Evolutionary conservation across 2,113 vertebrate species (phyloP).

Genomic region (Mixornis gularis): DNA sequence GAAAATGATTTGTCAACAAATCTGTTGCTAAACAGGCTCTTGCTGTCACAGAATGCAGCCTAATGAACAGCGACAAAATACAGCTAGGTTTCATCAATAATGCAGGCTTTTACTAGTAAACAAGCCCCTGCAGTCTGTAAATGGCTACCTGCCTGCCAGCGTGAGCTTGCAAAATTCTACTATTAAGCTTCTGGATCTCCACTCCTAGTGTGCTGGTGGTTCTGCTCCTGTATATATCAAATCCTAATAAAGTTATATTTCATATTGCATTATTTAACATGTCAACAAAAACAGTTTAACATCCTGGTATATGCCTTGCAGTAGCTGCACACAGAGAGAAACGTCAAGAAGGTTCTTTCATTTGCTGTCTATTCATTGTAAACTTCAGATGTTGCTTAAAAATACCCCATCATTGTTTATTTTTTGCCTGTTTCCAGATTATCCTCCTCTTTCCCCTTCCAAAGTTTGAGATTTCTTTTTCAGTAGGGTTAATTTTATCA

Average conservation of each 20-base stretch:
- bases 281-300: accelerated
- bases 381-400: not conserved
- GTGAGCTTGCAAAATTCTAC: not conserved
- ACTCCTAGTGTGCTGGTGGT: accelerated
- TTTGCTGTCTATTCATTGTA: not conserved
- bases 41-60: not conserved
- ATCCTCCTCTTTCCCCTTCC: not conserved
- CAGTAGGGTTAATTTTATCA: not conserved
- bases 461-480: not conserved
- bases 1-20: not conserved
- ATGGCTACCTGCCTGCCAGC: not conserved
- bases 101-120: not conserved
- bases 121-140: not conserved
- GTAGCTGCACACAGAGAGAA: not conserved
- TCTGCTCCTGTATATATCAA: not conserved
- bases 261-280: not conserved
- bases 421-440: accelerated
- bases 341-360: not conserved
- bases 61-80: not conserved
- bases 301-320: not conserved
- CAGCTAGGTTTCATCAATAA: not conserved
- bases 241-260: not conserved
- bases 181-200: not conserved
- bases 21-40: not conserved
- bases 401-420: not conserved